phyloP scores from a whole-genome alignment of 2,888 invertebrate genomes.

The Drosophila paracracens region DNA sequence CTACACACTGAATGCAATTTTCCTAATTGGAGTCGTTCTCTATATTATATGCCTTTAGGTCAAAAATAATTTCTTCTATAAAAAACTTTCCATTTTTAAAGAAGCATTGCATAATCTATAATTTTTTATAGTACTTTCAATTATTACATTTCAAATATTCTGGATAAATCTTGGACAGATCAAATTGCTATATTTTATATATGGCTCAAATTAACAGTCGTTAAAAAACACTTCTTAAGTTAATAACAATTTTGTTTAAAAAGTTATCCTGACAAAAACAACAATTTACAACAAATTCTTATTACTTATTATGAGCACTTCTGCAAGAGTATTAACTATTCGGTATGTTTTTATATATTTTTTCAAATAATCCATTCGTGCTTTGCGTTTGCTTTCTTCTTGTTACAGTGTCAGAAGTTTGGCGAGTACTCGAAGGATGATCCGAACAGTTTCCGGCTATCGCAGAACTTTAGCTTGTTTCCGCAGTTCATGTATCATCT shows the following conservation, averaged over 20 bases:
- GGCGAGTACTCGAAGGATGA: conserved; percentile 99
- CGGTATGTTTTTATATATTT: background rate
- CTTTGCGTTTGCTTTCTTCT: background rate
- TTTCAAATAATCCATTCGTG: background rate
- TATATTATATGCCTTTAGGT: background rate
- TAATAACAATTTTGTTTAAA: background rate
- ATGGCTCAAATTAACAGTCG: background rate
- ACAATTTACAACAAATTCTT: background rate
- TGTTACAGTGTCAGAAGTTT: conserved; percentile 97
- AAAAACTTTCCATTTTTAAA: background rate
- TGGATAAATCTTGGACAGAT: background rate
- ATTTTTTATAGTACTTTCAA: background rate
- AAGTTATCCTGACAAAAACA: background rate
- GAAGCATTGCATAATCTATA: background rate
- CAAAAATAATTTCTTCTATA: background rate
- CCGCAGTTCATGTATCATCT: conserved; percentile 99
- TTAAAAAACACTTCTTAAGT: background rate
- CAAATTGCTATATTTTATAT: background rate
- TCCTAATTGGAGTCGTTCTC: background rate
- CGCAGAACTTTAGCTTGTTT: conserved; percentile 98
- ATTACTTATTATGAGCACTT: background rate
- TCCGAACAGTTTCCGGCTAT: conserved; percentile 97
- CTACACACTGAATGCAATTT: background rate
- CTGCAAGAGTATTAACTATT: background rate
- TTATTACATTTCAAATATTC: too few species aligned